Base-by-base conservation (phyloP, 2,888 invertebrate species). In the Sesia bembeciformis region DNA sequence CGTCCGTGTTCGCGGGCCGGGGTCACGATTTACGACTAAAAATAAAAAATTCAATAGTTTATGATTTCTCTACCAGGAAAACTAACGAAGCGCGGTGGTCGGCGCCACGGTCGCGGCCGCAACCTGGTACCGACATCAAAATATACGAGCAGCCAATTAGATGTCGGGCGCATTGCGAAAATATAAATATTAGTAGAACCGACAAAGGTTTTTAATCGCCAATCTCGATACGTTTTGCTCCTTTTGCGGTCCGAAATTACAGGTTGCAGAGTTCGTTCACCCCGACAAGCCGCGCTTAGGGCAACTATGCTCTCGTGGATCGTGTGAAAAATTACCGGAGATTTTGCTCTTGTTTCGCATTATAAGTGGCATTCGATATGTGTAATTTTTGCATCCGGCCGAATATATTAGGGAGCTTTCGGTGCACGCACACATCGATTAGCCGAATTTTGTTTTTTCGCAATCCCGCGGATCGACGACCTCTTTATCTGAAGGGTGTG, bases 171-270 rank as follows among this genome's bases (percentile, higher is more conserved):
- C 79, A 82, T 84, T 79, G 86, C 84, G 82, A 87, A 86, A 87
- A 89, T 89, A 89, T 89, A 88, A 89, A 89, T 89, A 89, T 89
- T 89, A 89, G 89, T 89, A 89, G 88, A 88, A 85, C 89, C 89
- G 89, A 88, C 89, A 89, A 89, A 89, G 87, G 87, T 85, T 88
- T 87, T 87, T 88, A 88, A 89, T 89, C 89, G 87, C 86, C 83
- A 78, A 89, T 89, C 86, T 77, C 76, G 74, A 78, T 81, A 74
- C 77, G 75, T 85, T 79, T 86, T 87, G 77, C 74, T 86, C 85
- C 76, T 89, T 89, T 89, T 89, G 89, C 89, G 89, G 89, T 89
- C 87, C 87, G 70, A 88, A 89, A 88, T 88, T 88, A 84, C 88
- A 84, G 87, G 80, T 83, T 82, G 83, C 73, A 79, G 23, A 80